Percentiles rank a stretch among this genome's conserved stretches.
These are phyloP conservation scores for Hyperoplus immaculatus DNA, from an alignment of 2,797 vertebrate species.

Conservation along the genomic window DNA sequence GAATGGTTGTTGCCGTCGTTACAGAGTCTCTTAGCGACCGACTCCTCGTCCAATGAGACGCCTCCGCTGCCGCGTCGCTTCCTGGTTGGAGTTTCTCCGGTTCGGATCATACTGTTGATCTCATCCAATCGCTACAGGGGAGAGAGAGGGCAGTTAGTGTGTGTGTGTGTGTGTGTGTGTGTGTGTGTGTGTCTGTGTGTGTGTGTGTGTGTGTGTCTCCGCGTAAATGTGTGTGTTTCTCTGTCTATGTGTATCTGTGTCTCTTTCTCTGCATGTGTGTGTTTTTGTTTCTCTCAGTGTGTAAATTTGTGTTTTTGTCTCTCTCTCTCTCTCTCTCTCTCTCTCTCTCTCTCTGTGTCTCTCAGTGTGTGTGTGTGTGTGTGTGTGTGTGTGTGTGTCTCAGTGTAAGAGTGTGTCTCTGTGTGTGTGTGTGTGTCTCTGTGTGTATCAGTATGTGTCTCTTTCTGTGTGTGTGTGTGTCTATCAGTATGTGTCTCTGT, in stretches of 20 bases:
- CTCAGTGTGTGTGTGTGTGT: neutral
- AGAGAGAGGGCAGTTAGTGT: slow-evolving; percentile 15
- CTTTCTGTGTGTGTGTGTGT: no score
- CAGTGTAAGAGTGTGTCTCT: no score
- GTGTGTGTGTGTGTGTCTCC: neutral
- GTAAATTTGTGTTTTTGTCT: neutral
- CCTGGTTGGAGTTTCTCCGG: slow-evolving; percentile 92
- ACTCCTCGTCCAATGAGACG: slow-evolving; percentile 84
- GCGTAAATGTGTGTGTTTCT: neutral
- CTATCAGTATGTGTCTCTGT: no score
- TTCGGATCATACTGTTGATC: slow-evolving; percentile 96
- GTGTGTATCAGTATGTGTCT: no score
- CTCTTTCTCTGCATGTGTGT: slow-evolving; percentile 53
- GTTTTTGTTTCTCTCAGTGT: neutral
- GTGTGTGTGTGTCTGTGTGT: slow-evolving; percentile 5
- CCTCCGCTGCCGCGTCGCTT: slow-evolving; percentile 86
- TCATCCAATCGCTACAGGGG: slow-evolving; percentile 89
- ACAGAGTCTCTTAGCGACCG: slow-evolving; percentile 92
- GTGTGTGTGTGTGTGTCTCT: no score
- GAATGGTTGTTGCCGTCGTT: slow-evolving; percentile 89
- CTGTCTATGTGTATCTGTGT: slow-evolving; percentile 56
- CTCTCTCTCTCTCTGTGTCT: no score
- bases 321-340: slow-evolving; percentile 50
- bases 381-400: no score
- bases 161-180: neutral